phyloP scores from a whole-genome alignment of 1,140 invertebrate species.

The Alviniconcha marisindica region DNA sequence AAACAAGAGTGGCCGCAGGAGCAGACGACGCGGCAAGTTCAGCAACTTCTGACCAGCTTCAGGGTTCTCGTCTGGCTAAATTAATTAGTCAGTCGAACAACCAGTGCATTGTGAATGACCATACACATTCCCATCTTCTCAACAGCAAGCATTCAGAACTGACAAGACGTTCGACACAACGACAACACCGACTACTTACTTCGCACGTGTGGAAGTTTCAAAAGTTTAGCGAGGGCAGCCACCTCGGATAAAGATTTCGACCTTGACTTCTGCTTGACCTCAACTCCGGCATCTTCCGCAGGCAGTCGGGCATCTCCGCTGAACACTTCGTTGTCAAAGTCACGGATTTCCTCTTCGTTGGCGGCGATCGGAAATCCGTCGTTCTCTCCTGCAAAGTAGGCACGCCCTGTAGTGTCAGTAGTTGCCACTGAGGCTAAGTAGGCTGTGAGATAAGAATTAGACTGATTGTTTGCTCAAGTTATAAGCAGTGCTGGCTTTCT shows the following conservation, averaged over 20 bases:
- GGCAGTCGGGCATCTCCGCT: slow-evolving; percentile 23
- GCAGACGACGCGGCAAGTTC: too few species aligned
- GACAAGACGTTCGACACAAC: not conserved
- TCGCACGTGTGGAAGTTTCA: slow-evolving; percentile 25
- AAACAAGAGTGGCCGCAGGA: too few species aligned
- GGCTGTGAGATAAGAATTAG: too few species aligned
- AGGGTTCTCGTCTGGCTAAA: not conserved
- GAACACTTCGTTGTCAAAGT: slow-evolving; percentile 26
- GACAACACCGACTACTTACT: slow-evolving; percentile 6
- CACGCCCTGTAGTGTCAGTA: too few species aligned
- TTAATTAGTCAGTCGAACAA: not conserved
- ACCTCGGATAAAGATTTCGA: slow-evolving; percentile 27
- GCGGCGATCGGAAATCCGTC: slow-evolving; percentile 32
- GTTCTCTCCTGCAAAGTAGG: slow-evolving; percentile 14
- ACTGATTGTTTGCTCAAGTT: too few species aligned
- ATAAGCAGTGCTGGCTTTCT: too few species aligned
- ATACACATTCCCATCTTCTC: too few species aligned
- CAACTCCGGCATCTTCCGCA: not conserved
- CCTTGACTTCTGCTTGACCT: slow-evolving; percentile 33
- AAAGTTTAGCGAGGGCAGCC: slow-evolving; percentile 24
- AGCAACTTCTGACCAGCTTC: too few species aligned
- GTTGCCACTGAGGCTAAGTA: too few species aligned
- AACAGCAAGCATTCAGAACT: not conserved
- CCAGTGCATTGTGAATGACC: too few species aligned
- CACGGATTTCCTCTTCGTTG: slow-evolving; percentile 22